phyloP scores from a whole-genome alignment of 2,888 invertebrate genomes.

The Pandemis heparana region DNA sequence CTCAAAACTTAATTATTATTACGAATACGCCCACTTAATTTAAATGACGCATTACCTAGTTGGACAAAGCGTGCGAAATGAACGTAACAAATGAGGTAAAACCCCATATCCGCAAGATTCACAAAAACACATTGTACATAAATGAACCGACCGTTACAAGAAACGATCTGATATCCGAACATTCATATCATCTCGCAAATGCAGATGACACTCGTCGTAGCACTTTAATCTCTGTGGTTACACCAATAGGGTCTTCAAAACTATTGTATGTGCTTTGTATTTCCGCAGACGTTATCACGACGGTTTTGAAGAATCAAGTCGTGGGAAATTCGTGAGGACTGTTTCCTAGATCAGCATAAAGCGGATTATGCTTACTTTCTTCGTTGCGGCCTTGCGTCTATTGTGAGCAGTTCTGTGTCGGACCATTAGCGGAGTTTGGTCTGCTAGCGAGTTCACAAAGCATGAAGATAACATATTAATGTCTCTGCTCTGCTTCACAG shows the following conservation, averaged over 20 bases:
- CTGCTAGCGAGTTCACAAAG: not conserved
- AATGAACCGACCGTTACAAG: constrained; percentile 41
- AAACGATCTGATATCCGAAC: constrained; percentile 41
- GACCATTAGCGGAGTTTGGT: constrained; percentile 27
- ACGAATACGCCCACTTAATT: constrained; percentile 33
- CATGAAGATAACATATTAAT: constrained; percentile 17
- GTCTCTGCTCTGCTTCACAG: constrained; percentile 18
- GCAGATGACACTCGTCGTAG: constrained; percentile 7
- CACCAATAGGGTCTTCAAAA: constrained; percentile 19
- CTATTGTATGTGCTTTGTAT: constrained; percentile 29
- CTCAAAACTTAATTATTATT: constrained; percentile 37
- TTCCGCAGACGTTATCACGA: constrained; percentile 40
- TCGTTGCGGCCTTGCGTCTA: constrained; percentile 33
- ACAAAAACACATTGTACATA: constrained; percentile 38
- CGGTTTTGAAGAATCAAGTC: constrained; percentile 49
- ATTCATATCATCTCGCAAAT: constrained; percentile 38
- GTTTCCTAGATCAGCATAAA: constrained; percentile 47
- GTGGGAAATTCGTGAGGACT: constrained; percentile 64
- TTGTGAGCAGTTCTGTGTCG: constrained; percentile 9
- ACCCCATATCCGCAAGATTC: constrained; percentile 31
- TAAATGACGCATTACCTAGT: constrained; percentile 25
- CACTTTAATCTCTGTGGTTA: constrained; percentile 13
- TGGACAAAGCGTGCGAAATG: constrained; percentile 34
- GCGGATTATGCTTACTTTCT: constrained; percentile 43
- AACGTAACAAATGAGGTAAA: constrained; percentile 38